These are phyloP conservation scores for Xiphias gladius DNA, from an alignment of 2,113 vertebrate genomes.

Conservation along the genomic window DNA sequence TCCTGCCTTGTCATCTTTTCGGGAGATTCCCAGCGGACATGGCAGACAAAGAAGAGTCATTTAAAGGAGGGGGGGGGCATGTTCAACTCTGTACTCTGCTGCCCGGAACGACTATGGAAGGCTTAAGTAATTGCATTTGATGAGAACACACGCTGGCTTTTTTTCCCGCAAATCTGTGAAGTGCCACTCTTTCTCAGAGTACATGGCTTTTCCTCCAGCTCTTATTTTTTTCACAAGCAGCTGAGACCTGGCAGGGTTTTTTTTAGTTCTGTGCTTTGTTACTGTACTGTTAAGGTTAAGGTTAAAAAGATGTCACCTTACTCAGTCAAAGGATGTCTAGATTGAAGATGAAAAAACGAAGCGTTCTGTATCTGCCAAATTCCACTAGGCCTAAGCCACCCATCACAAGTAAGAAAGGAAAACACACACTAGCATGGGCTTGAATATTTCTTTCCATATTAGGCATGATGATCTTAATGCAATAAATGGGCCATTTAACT, in stretches of 20 bases:
- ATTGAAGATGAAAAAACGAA: neutral
- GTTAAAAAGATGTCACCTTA: constrained; percentile 17
- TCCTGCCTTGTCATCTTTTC: constrained; percentile 22
- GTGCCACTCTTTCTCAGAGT: neutral
- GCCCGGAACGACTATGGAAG: constrained; percentile 37
- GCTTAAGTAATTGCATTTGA: constrained; percentile 43
- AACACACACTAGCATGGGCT: neutral
- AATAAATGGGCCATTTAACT: neutral
- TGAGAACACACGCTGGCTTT: constrained; percentile 6
- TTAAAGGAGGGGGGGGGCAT: neutral
- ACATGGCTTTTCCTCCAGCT: constrained; percentile 1
- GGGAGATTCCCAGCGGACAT: constrained; percentile 20
- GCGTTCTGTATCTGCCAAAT: neutral
- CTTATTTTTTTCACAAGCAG: constrained; percentile 1
- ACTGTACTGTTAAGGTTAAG: neutral
- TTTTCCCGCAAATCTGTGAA: neutral
- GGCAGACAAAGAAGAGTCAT: constrained; percentile 7
- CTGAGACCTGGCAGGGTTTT: neutral
- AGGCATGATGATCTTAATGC: neutral
- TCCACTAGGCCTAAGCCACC: neutral
- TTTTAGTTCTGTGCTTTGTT: neutral
- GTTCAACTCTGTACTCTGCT: constrained; percentile 15
- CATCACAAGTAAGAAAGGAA: neutral
- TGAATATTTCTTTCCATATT: constrained; percentile 22
- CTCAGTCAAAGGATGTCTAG: neutral